These are phyloP conservation scores for Caenorhabditis japonica DNA, from an alignment of 2,888 invertebrate genomes.

Conservation along the genomic window DNA sequence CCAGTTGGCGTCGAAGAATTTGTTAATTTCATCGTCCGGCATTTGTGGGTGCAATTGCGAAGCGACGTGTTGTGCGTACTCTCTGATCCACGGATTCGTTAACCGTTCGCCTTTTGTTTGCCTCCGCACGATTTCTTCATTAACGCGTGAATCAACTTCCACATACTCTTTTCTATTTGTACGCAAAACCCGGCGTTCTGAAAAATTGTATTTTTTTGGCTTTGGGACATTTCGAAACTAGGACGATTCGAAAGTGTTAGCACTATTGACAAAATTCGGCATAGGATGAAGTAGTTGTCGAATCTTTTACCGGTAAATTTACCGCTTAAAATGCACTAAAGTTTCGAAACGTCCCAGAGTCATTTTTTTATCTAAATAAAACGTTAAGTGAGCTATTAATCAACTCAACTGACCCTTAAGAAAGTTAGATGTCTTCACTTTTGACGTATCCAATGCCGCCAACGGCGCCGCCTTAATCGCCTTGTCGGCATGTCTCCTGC, in stretches of 20 bases:
- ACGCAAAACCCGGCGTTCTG: conserved; percentile 33
- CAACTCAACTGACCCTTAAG: conserved; percentile 36
- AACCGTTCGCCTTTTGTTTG: conserved; percentile 30
- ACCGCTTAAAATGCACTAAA: too few species aligned
- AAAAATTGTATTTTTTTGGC: conserved; percentile 8
- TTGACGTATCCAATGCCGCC: conserved; percentile 24
- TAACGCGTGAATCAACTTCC: conserved; percentile 28
- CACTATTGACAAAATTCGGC: too few species aligned
- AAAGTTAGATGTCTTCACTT: conserved; percentile 38
- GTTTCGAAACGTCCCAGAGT: too few species aligned
- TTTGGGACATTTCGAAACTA: too few species aligned
- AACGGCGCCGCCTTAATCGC: conserved; percentile 20
- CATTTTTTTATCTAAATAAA: too few species aligned
- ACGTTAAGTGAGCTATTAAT: too few species aligned
- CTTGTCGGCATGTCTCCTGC: conserved; percentile 42
- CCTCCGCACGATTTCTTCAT: conserved; percentile 28
- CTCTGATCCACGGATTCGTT: conserved; percentile 53
- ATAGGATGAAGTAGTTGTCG: too few species aligned
- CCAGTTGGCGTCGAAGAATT: conserved; percentile 44
- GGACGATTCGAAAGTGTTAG: too few species aligned
- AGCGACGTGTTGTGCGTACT: conserved; percentile 27
- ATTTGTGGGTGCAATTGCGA: conserved; percentile 17
- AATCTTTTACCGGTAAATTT: too few species aligned
- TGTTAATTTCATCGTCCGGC: background rate
- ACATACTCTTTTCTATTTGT: conserved; percentile 34